phyloP scores from a whole-genome alignment of 2,888 invertebrate genomes.

The Asteroscopus sphinx region DNA sequence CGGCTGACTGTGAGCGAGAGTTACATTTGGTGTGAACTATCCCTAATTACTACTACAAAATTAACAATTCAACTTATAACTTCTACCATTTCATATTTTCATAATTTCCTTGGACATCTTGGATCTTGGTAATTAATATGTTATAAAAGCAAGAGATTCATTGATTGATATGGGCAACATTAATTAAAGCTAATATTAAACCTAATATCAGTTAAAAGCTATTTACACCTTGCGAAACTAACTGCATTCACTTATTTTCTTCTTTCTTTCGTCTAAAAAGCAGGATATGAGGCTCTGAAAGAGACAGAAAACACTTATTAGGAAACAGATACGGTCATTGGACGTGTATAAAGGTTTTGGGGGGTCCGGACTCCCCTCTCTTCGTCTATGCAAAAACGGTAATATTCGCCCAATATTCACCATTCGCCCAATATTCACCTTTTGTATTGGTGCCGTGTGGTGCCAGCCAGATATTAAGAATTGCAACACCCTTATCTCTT shows the following conservation, averaged over 20 bases:
- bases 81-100: slow-evolving; percentile 7
- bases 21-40: too few species aligned
- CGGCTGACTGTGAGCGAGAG: too few species aligned
- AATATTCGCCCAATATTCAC: too few species aligned
- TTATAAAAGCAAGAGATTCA: slow-evolving; percentile 40
- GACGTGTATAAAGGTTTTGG: too few species aligned
- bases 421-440: too few species aligned
- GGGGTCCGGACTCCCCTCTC: too few species aligned
- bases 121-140: slow-evolving; percentile 13
- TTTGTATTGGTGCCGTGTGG: too few species aligned
- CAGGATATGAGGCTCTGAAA: slow-evolving; percentile 96
- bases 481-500: too few species aligned
- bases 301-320: slow-evolving; percentile 8
- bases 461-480: too few species aligned
- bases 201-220: slow-evolving; percentile 67
- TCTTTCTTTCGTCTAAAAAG: slow-evolving; percentile 94
- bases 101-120: slow-evolving; percentile 12
- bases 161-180: slow-evolving; percentile 67
- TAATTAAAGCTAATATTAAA: slow-evolving; percentile 66
- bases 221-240: slow-evolving; percentile 60
- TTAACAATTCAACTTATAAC: neutral
- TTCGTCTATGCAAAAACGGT: too few species aligned
- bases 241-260: slow-evolving; percentile 70
- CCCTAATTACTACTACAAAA: too few species aligned
- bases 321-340: neutral